Percentiles rank a stretch among this genome's conserved stretches.
These are phyloP conservation scores for Willisornis vidua DNA, from an alignment of 2,113 vertebrate genomes.

Conservation along the genomic window DNA sequence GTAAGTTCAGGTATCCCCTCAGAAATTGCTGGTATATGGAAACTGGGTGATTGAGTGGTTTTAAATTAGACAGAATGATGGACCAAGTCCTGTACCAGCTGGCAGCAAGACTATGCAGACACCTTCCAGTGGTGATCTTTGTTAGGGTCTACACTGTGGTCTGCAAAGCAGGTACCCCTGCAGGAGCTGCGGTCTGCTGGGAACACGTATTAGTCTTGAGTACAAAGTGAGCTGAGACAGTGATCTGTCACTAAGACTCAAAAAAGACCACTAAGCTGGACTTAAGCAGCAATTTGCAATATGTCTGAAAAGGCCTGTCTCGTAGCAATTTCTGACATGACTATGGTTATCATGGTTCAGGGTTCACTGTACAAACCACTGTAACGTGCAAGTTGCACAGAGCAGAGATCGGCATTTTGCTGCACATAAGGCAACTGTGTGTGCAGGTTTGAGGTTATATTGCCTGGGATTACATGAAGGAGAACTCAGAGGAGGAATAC, in stretches of 20 bases:
- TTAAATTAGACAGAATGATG: background rate
- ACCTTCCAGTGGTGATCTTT: background rate
- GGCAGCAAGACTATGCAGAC: background rate
- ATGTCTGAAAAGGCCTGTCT: background rate
- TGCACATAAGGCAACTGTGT: background rate
- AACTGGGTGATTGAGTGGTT: background rate
- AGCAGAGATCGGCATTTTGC: background rate
- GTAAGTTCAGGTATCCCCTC: background rate
- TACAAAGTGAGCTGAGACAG: background rate
- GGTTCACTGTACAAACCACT: background rate
- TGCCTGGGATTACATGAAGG: rapidly evolving
- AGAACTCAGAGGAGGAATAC: background rate
- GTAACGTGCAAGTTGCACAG: background rate
- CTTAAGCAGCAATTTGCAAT: background rate
- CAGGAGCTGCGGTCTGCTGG: background rate
- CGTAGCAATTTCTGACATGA: background rate
- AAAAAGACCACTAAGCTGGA: background rate
- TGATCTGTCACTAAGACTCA: background rate
- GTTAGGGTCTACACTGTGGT: background rate
- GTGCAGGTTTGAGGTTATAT: background rate
- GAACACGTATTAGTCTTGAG: background rate
- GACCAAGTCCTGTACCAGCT: background rate
- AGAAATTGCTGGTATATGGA: background rate
- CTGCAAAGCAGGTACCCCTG: background rate
- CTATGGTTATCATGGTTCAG: background rate